A percentile compares a stretch with the other conserved stretches of the same genome.
phyloP scores from a whole-genome alignment of 2,113 vertebrate genomes.

The Corythaixoides concolor region DNA sequence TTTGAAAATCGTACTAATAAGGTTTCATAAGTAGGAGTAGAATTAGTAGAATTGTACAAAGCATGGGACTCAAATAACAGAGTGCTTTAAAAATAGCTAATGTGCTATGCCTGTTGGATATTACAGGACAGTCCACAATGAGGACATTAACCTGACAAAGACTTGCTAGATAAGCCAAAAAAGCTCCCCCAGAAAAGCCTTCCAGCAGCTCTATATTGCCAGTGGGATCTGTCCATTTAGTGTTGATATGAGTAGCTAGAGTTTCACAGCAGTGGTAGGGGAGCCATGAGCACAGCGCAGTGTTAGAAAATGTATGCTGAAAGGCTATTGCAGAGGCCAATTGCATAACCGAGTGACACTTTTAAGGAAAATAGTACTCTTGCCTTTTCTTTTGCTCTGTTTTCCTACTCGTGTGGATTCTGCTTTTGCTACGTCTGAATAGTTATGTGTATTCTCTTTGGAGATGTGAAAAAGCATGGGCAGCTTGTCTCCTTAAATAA shows the following conservation, averaged over 20 bases:
- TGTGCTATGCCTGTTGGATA: background rate
- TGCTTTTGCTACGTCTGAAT: background rate
- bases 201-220: background rate
- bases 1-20: background rate
- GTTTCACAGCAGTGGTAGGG: background rate
- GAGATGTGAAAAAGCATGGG: background rate
- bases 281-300: background rate
- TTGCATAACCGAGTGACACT: background rate
- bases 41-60: background rate
- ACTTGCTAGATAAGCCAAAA: background rate
- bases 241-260: background rate
- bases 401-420: background rate
- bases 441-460: background rate
- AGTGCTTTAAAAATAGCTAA: background rate
- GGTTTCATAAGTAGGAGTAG: background rate
- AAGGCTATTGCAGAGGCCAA: background rate
- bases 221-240: background rate
- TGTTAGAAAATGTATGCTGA: background rate
- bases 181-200: background rate
- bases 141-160: background rate
- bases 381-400: background rate
- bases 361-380: background rate
- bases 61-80: background rate
- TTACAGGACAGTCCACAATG: background rate
- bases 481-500: constrained; percentile 16